These are phyloP conservation scores for Micropoecilia bifurca DNA, from an alignment of 2,797 vertebrate genomes.

Conservation along the genomic window DNA sequence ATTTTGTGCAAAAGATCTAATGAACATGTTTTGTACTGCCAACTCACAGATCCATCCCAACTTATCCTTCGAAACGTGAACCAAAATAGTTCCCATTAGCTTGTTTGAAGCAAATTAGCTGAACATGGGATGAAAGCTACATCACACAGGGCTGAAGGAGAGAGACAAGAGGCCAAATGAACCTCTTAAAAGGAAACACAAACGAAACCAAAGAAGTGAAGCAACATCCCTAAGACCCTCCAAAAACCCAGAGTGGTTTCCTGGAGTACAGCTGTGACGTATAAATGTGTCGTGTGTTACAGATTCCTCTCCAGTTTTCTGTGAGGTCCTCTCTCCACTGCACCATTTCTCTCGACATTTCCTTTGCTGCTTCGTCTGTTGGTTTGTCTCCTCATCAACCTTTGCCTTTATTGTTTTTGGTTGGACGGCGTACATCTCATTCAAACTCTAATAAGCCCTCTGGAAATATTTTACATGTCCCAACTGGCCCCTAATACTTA, in stretches of 20 bases:
- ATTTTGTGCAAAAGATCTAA: too few relatives aligned
- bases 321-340: constrained; percentile 30
- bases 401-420: constrained; percentile 42
- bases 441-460: constrained; percentile 32
- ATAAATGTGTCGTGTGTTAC: background rate
- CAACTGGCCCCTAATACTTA: constrained; percentile 41
- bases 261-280: background rate
- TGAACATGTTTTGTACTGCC: too few relatives aligned
- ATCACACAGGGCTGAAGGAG: background rate
- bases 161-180: background rate
- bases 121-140: background rate
- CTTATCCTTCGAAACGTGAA: background rate
- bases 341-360: constrained; percentile 33
- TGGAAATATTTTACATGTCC: constrained; percentile 52
- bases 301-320: constrained; percentile 4
- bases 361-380: constrained; percentile 25
- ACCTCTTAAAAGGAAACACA: background rate
- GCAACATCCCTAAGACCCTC: too few relatives aligned
- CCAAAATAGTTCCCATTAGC: background rate
- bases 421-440: background rate
- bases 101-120: background rate
- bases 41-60: too few relatives aligned
- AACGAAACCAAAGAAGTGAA: background rate
- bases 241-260: background rate
- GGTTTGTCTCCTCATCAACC: constrained; percentile 41